Percentiles rank a stretch among this genome's conserved stretches.
Evolutionary conservation across 1,140 invertebrate genomes (phyloP).

Genomic region (Sarcophaga peregrina): DNA sequence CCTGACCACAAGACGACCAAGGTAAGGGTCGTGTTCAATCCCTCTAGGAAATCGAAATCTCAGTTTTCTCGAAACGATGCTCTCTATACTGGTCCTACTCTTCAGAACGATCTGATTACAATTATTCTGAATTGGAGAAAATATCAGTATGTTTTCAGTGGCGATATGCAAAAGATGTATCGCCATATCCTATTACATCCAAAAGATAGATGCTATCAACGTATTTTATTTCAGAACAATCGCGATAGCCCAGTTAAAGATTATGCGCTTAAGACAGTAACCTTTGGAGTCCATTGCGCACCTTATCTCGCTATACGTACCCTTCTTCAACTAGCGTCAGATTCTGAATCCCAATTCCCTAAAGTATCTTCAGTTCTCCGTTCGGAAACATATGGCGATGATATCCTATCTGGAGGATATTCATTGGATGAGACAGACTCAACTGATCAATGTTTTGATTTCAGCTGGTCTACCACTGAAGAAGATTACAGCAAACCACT

Average conservation of each 20-base stretch:
- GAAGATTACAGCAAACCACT: conserved; percentile 15
- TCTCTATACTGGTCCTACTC: conserved; percentile 24
- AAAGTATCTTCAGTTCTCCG: not conserved
- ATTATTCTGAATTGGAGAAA: conserved; percentile 35
- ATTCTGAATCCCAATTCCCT: not conserved
- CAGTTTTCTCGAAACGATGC: conserved; percentile 12
- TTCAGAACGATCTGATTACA: not conserved
- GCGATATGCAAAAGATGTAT: conserved; percentile 28
- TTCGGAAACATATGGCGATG: conserved; percentile 24
- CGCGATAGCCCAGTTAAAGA: not conserved
- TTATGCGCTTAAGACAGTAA: conserved; percentile 13
- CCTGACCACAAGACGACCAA: not conserved
- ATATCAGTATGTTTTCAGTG: conserved; percentile 28
- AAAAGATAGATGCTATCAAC: not conserved
- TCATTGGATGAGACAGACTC: not conserved
- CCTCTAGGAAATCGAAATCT: not conserved
- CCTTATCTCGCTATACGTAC: conserved; percentile 30
- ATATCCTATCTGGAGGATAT: conserved; percentile 11
- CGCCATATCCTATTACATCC: conserved; percentile 24
- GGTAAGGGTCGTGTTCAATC: conserved; percentile 4
- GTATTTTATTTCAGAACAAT: conserved; percentile 2
- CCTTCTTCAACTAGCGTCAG: conserved; percentile 25
- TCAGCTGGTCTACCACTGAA: conserved; percentile 28
- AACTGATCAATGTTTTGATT: not conserved
- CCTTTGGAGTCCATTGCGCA: conserved; percentile 19